These are phyloP conservation scores for Daboia siamensis DNA, from an alignment of 2,113 vertebrate genomes.

Conservation along the genomic window DNA sequence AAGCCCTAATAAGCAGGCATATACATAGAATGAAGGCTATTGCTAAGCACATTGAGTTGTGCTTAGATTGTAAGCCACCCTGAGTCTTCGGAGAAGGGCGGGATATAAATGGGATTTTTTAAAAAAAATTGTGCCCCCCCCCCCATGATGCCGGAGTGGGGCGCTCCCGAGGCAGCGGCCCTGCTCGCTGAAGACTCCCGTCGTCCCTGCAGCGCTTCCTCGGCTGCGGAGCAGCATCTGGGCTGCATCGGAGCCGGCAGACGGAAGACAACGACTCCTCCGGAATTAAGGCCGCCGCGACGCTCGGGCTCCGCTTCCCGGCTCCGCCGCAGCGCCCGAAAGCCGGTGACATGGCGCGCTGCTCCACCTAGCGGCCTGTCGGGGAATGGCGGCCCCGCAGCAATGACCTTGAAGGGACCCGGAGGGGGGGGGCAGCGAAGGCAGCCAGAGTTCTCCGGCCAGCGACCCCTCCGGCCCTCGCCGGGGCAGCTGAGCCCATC, in stretches of 20 bases:
- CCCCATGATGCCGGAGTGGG: background rate
- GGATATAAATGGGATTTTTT: no score
- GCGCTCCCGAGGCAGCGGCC: background rate
- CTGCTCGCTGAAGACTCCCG: background rate
- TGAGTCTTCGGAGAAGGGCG: no score
- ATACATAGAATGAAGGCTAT: no score
- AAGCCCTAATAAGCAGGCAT: no score
- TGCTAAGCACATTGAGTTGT: no score
- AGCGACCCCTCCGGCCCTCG: background rate
- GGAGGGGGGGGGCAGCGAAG: background rate
- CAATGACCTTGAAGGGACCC: background rate
- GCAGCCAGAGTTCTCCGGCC: background rate
- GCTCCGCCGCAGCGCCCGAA: background rate
- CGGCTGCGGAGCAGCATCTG: background rate
- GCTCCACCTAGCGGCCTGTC: background rate
- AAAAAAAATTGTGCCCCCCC: no score
- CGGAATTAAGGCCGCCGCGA: background rate
- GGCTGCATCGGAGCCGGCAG: background rate
- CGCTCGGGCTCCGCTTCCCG: background rate
- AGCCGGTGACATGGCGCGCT: background rate
- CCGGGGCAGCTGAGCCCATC: background rate
- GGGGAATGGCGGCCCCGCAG: background rate
- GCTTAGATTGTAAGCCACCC: no score
- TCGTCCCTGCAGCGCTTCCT: background rate
- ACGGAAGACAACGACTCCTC: background rate